These are phyloP conservation scores for Diaprepes abbreviatus DNA, from an alignment of 2,888 invertebrate species.

Conservation along the genomic window DNA sequence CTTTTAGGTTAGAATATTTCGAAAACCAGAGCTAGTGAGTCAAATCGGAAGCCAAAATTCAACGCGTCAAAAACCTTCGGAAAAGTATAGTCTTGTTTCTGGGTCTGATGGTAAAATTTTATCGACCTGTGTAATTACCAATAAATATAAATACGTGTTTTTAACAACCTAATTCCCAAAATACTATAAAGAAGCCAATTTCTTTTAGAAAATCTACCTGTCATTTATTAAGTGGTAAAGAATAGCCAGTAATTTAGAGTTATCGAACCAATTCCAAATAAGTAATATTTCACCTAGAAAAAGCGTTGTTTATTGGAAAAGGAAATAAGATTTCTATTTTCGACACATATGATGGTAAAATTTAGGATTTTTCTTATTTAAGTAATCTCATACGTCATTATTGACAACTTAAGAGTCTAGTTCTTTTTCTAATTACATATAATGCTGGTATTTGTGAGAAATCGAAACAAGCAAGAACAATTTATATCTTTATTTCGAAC, in stretches of 20 bases:
- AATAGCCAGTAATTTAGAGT: background rate
- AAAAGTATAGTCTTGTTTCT: too few relatives aligned
- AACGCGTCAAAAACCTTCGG: too few relatives aligned
- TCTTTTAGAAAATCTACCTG: background rate
- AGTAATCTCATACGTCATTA: slow-evolving; percentile 15
- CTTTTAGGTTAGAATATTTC: too few relatives aligned
- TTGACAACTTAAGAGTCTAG: slow-evolving; percentile 3
- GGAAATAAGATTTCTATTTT: background rate
- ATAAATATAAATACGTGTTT: too few relatives aligned
- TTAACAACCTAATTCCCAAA: too few relatives aligned
- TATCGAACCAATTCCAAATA: background rate
- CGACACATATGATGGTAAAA: background rate
- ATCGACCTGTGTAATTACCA: too few relatives aligned
- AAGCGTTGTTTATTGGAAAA: background rate
- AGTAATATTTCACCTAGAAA: slow-evolving; percentile 8
- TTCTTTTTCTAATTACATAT: slow-evolving; percentile 14
- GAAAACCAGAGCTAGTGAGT: too few relatives aligned
- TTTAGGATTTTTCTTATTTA: background rate
- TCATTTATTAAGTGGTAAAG: background rate
- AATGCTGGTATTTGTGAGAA: background rate
- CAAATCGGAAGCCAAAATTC: too few relatives aligned
- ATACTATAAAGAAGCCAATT: background rate
- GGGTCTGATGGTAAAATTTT: too few relatives aligned
- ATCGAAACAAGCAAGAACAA: background rate
- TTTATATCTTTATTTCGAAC: background rate